A percentile compares a stretch with the other conserved stretches of the same genome.
These are phyloP conservation scores for Nephotettix cincticeps DNA, from an alignment of 1,140 invertebrate species.

Conservation along the genomic window DNA sequence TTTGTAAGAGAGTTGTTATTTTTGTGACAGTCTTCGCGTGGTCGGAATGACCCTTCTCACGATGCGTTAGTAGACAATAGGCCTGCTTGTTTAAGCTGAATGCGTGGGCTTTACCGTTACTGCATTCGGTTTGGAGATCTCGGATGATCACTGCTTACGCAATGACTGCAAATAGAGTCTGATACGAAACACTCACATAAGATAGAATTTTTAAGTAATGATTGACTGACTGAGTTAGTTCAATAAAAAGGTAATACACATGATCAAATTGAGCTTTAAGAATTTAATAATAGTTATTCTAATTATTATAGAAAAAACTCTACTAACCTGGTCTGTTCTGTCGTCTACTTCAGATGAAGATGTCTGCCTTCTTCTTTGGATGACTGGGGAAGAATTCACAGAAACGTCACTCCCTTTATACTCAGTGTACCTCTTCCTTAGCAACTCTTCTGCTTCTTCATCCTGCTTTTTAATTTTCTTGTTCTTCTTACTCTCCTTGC, in stretches of 20 bases:
- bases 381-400: slow-evolving; percentile 16
- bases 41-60: background rate
- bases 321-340: slow-evolving; percentile 13
- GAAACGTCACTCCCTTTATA: slow-evolving; percentile 32
- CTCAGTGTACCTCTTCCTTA: slow-evolving; percentile 34
- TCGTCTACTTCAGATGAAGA: slow-evolving; percentile 21
- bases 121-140: no score
- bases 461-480: slow-evolving; percentile 17
- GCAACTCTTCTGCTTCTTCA: slow-evolving; percentile 29
- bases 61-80: background rate
- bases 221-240: no score
- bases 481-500: slow-evolving; percentile 25
- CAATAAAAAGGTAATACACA: no score
- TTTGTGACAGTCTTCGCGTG: background rate
- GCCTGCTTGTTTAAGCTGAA: background rate
- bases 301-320: no score
- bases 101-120: no score
- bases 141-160: no score
- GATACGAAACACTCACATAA: no score
- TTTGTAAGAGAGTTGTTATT: slow-evolving; percentile 1
- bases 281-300: no score
- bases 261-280: no score
- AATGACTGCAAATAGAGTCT: no score
- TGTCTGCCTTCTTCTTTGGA: background rate
- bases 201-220: no score